Evolutionary conservation across 2,113 vertebrate species (phyloP), one percentile per base, ranked within the genome.

Genomic region (Callocephalon fimbriatum): DNA sequence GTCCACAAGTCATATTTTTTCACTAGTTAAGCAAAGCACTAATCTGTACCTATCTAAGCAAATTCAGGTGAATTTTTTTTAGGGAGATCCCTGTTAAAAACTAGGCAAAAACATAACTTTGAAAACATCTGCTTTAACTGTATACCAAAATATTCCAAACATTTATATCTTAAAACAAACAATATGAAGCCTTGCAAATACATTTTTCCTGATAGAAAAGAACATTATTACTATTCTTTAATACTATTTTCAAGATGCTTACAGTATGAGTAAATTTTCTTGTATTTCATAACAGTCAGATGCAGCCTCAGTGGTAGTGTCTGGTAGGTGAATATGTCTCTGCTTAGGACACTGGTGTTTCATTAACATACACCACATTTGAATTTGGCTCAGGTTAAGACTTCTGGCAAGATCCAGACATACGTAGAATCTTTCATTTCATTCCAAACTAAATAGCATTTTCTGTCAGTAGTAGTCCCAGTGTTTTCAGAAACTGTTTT

Each of bases 351-450:
- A 45, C 7, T 86, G 45, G 17, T 20, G 82, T 90, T 97, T 91
- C 80, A 68, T 84, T 74, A 91, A 25, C 10, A 9, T 94, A 79
- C 15, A 73, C 15, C 13, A 77, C 17, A 32, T 92, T 4, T 94
- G 32, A 86, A 54, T 76, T 66, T 83, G 67, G 22, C 78, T 92
- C 31, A 68, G 37, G 42, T 47, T 88, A 92, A 70, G 15, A 22
- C 59, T 90, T 93, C 67, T 93, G 88, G 83, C n/a, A 90, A 83
- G 63, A 92, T 67, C 26, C 88, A 93, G 56, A 75, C 42, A 27
- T 79, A 35, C 31, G 48, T 7, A 86, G 15, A 82, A 92, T 83
- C 20, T 93, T 10, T 86, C 13, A 13, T 88, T 94, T 89, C 37
- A 56, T 79, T 94, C 37, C 67, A 76, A 42, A 62, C 40, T 86